A percentile compares a stretch with the other conserved stretches of the same genome.
phyloP scores from a whole-genome alignment of 2,797 vertebrate genomes.

The Argyrosomus regius region DNA sequence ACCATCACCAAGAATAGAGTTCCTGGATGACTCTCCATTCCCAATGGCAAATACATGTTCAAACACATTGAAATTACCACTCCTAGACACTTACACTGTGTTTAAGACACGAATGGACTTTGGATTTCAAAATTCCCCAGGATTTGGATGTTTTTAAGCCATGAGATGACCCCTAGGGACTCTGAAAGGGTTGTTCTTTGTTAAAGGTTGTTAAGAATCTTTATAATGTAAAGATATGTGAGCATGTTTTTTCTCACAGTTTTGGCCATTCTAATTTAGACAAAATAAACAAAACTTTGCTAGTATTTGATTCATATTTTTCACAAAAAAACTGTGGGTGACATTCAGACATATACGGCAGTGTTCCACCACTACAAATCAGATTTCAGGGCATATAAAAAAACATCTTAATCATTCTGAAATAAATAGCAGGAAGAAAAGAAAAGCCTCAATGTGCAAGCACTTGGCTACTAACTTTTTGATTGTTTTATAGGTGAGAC shows the following conservation, averaged over 20 bases:
- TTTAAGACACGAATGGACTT: slow-evolving; percentile 3
- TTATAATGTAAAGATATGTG: neutral
- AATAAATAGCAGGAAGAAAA: too few species aligned
- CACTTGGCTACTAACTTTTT: too few species aligned
- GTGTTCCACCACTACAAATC: slow-evolving; percentile 12
- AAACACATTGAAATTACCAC: slow-evolving; percentile 27
- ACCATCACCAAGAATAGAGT: slow-evolving; percentile 20
- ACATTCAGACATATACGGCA: neutral
- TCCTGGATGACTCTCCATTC: slow-evolving; percentile 26
- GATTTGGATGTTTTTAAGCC: slow-evolving; percentile 29
- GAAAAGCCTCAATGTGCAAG: too few species aligned
- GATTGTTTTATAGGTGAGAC: slow-evolving; percentile 23
- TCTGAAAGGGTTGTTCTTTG: too few species aligned
- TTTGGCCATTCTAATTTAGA: neutral
- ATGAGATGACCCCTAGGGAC: neutral
- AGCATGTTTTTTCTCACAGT: neutral
- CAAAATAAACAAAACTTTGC: neutral
- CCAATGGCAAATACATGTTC: slow-evolving; percentile 40
- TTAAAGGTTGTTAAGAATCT: neutral
- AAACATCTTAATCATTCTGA: slow-evolving; percentile 2
- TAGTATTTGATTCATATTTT: neutral
- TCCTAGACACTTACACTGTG: slow-evolving; percentile 11
- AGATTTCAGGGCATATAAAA: too few species aligned
- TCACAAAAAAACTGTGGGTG: neutral
- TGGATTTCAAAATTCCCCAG: slow-evolving; percentile 41